Base-by-base conservation (phyloP, 2,888 invertebrate species). In the Philereme transversata region DNA sequence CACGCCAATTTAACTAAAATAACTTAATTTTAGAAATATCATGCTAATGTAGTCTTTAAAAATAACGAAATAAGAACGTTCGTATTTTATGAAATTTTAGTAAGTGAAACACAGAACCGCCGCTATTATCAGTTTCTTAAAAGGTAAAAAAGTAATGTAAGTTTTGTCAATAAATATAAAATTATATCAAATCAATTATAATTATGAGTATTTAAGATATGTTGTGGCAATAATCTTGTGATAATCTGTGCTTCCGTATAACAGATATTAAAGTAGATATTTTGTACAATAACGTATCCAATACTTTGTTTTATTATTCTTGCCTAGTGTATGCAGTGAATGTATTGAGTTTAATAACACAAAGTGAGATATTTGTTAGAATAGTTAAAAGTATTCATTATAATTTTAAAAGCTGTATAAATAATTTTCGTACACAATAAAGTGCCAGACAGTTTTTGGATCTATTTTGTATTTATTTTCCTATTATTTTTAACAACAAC, bases 391-490 rank as follows among this genome's bases (percentile, higher is more conserved):
- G 22, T 57, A 57, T 49, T 40, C 5, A 36, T 64, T 60, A 36
- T 56, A 61, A 47, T 10, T 47, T 46, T 48, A 50, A 57, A 58
- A 51, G 41, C 64, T 72, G 70, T 89, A 86, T 88, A 87, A 81
- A 88, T 89, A 87, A 78, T 83, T 83, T 83, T 81, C 75, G 71
- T 83, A 78, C 76, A 77, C 77, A 90, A 78, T 88, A 90, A 89
- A 89, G 87, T 89, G 89, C 88, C 90, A 88, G 84, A 88, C 73
- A 78, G 79, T 65, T 82, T 82, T 83, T 79, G 76, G 71, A 75
- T 60, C 67, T 47, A 58, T 67, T 64, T 68, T 58, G 38, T 51
- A 55, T 70, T 59, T 64, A 8, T 62, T 10, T 22, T 22, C 22
- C 22, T 22, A 2, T 22, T 22, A 3, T 22, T 22, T n/a, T 22